Conservation (phyloP, 2,113 vertebrate genomes). For the Corythornis vintsioides region DNA sequence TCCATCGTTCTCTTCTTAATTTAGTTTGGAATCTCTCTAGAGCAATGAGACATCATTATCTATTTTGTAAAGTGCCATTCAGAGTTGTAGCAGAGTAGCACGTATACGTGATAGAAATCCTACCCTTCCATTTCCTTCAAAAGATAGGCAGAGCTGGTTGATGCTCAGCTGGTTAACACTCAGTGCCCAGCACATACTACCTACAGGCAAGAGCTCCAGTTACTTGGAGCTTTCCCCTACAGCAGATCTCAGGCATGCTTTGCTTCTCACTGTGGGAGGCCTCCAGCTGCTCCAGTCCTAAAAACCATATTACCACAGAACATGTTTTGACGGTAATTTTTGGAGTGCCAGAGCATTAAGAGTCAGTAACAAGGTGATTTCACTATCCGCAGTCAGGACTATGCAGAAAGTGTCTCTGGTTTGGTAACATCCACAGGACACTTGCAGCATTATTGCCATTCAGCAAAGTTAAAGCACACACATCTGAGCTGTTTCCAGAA, state of each 20-base stretch:
- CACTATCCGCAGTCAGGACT: not conserved
- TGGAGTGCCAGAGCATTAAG: not conserved
- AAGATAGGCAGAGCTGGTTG: not conserved
- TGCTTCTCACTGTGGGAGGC: not conserved
- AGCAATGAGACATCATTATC: conserved; percentile 57
- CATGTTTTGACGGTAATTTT: not conserved
- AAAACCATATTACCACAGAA: not conserved
- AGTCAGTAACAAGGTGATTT: not conserved
- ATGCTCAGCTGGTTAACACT: not conserved
- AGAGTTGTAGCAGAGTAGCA: conserved; percentile 14
- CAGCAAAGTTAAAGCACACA: not conserved
- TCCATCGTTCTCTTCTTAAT: conserved; percentile 53
- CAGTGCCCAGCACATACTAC: rapidly evolving
- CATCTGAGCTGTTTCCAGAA: not conserved
- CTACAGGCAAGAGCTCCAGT: not conserved
- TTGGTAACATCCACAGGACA: not conserved
- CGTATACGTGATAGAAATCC: conserved; percentile 10
- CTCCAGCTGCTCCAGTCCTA: not conserved
- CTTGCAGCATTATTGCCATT: rapidly evolving
- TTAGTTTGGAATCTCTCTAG: conserved; percentile 63
- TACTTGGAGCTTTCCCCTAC: not conserved
- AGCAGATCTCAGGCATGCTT: not conserved
- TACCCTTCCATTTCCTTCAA: not conserved
- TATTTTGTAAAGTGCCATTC: conserved; percentile 52
- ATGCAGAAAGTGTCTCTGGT: not conserved